Evolutionary conservation across 1,140 invertebrate genomes (phyloP).

Genomic region (Lethrus apterus): DNA sequence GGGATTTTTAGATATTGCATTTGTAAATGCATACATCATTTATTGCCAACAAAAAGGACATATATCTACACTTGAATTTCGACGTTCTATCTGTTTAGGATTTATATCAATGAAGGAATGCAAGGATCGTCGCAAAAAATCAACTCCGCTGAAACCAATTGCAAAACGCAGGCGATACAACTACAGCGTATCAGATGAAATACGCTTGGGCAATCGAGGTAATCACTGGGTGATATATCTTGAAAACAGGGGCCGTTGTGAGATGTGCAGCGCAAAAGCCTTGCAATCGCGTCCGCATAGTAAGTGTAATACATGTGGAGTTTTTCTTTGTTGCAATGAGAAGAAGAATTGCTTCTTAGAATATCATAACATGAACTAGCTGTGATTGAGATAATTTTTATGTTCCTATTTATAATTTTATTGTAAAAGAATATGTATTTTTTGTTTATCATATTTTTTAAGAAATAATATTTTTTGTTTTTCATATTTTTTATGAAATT

Average conservation of each 20-base stretch:
- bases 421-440: background rate
- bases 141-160: slow-evolving; percentile 25
- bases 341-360: slow-evolving; percentile 38
- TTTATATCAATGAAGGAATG: slow-evolving; percentile 8
- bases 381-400: background rate
- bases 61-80: slow-evolving; percentile 8
- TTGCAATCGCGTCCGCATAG: slow-evolving; percentile 36
- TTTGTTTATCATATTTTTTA: no score
- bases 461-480: background rate
- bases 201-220: slow-evolving; percentile 36
- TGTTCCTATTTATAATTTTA: background rate
- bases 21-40: slow-evolving; percentile 18
- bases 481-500: background rate
- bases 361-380: slow-evolving; percentile 1
- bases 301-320: slow-evolving; percentile 34
- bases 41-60: background rate
- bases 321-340: slow-evolving; percentile 37
- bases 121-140: slow-evolving; percentile 27
- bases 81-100: slow-evolving; percentile 9
- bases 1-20: slow-evolving; percentile 32
- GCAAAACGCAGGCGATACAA: slow-evolving; percentile 30
- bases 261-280: slow-evolving; percentile 35
- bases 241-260: slow-evolving; percentile 35
- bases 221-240: slow-evolving; percentile 36
- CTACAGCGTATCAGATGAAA: slow-evolving; percentile 34